Evolutionary conservation across 2,888 invertebrate species (phyloP), one percentile per base, ranked within the genome.

Genomic region (Neoaliturus tenellus): DNA sequence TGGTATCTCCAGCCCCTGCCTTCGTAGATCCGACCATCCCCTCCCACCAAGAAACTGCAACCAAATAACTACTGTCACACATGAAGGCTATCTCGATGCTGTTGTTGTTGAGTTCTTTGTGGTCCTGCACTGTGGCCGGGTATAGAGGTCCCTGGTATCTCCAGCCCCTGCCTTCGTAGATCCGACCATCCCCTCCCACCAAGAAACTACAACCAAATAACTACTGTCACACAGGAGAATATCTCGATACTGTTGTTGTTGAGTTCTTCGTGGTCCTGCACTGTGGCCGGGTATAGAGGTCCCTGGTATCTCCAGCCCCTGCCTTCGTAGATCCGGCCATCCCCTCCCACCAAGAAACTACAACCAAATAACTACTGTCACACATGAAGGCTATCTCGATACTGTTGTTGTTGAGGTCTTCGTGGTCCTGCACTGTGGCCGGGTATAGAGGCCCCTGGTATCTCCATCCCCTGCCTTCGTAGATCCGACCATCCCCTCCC

Each of bases 1-100:
- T 58, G 58, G 58, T 23, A 25, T 25, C 25, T 3, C 58, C 58
- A 58, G 6, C 23, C 58, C 25, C 58, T 58, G 4, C 23, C 58
- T 25, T 58, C 58, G 58, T 58, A 58, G 2, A 58, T 25, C 51
- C 51, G 8, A 4, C 51, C 51, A 17, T 51, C 51, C n/a, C 51
- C 51, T 51, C 51, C 51, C n/a, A 58, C 25, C 20, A 58, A 25
- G 58, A 58, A 58, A 58, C 58, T 58, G 23, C n/a, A n/a, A n/a
- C n/a, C n/a, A n/a, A n/a, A n/a, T n/a, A n/a, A n/a, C n/a, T n/a
- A n/a, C n/a, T n/a, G n/a, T n/a, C n/a, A n/a, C n/a, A n/a, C n/a
- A n/a, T n/a, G n/a, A n/a, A n/a, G n/a, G n/a, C n/a, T n/a, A n/a
- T n/a, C n/a, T n/a, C n/a, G n/a, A n/a, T n/a, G n/a, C n/a, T n/a